Evolutionary conservation across 2,797 vertebrate species (phyloP), one percentile per base, ranked within the genome.

Genomic region (Euphonia xanthogaster): DNA sequence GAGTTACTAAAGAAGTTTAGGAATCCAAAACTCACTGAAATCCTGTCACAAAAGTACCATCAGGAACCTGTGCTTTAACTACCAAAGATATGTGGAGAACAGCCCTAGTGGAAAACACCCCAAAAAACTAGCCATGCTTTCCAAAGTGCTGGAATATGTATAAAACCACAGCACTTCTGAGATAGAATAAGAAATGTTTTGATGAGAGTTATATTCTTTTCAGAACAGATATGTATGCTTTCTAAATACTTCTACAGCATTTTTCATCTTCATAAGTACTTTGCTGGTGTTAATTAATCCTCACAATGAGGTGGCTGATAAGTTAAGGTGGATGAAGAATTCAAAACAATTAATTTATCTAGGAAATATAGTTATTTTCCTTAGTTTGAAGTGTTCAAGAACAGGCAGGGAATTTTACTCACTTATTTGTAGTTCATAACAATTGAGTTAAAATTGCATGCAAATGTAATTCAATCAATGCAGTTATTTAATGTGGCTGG

Each of bases 181-280:
- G 53, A 33, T 4, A 44, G 11, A 55, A 42, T 20, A 7, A 76
- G 24, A 88, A 84, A 39, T 25, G 28, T 70, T 88, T 95, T 66
- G 21, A 51, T 84, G 28, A 58, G 35, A 77, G 67, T 84, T 23
- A 31, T 57, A 51, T 48, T 93, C 25, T 58, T 16, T 48, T 91
- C 39, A 86, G n/a, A 83, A 67, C 4, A 88, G 21, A 58, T 62
- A 84, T 19, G 24, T 55, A 22, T 73, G 81, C 30, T 86, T 91
- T 90, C 73, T 84, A 75, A 95, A 76, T 60, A 84, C 39, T 84
- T 81, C 33, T 72, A 37, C 2, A 48, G 4, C 10, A 62, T 27
- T 86, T 96, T 92, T 81, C 47, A 60, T 95, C 66, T 93, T 92
- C 44, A 42, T 84, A 88, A 94, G 76, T 90, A 55, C 31, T 84